These are phyloP conservation scores for Esox lucius DNA, from an alignment of 2,797 vertebrate species.

Conservation along the genomic window DNA sequence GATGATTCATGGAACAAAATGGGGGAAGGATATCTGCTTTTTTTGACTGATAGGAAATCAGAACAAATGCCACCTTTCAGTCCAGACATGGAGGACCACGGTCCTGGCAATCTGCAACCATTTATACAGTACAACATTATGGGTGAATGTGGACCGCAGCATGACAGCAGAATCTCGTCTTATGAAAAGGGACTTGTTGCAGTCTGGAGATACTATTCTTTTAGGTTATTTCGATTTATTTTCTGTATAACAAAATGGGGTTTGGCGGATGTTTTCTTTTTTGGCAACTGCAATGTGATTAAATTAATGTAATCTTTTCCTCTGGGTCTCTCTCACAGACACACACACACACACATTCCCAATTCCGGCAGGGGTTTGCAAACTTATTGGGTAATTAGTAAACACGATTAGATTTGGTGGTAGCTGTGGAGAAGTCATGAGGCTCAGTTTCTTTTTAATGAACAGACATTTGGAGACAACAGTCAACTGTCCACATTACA, in stretches of 20 bases:
- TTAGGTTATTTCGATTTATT: not conserved
- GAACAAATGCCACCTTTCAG: not conserved
- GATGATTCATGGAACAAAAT: not conserved
- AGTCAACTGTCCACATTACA: constrained; percentile 16
- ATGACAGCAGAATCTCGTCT: not conserved
- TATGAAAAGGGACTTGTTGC: not conserved
- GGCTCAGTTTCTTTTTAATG: constrained; percentile 55
- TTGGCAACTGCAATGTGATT: not conserved
- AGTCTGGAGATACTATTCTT: not conserved
- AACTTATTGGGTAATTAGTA: constrained; percentile 53
- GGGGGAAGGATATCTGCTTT: not conserved
- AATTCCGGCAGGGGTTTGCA: constrained; percentile 39
- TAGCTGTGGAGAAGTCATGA: constrained; percentile 58
- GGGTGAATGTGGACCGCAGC: not conserved
- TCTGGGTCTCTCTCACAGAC: constrained; percentile 1
- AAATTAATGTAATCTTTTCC: not conserved
- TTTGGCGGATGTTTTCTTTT: not conserved
- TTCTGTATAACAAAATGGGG: not conserved
- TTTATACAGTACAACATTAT: not conserved
- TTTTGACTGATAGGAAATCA: not conserved
- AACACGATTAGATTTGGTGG: constrained; percentile 54
- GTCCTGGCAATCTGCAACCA: not conserved
- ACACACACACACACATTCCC: constrained; percentile 29
- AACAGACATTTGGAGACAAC: constrained; percentile 38
- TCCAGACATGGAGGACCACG: not conserved